phyloP scores from a whole-genome alignment of 2,797 vertebrate genomes.

The Atherinosoma microstoma region DNA sequence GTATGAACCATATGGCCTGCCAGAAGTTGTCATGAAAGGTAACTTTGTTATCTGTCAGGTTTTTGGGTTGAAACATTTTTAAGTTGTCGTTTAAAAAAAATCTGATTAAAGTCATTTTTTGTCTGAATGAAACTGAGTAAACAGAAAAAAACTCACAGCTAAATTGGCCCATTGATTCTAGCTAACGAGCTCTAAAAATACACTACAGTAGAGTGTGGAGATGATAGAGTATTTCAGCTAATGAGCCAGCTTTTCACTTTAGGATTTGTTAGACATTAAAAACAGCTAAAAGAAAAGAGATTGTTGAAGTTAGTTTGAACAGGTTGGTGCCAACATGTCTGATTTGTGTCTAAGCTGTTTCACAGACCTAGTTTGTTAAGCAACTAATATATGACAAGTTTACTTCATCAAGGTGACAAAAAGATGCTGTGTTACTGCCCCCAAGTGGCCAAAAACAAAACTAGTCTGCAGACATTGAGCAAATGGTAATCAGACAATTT shows the following conservation, averaged over 20 bases:
- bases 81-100: neutral
- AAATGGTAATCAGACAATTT: neutral
- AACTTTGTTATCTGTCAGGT: neutral
- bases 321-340: neutral
- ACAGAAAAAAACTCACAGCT: neutral
- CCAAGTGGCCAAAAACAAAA: neutral
- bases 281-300: neutral
- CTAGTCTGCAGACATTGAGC: neutral
- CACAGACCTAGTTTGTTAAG: neutral
- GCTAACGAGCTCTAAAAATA: neutral
- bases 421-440: neutral
- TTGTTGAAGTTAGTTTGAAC: neutral
- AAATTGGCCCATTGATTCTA: neutral
- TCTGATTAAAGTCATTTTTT: neutral
- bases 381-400: neutral
- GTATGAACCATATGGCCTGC: conserved; percentile 88
- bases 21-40: conserved; percentile 90
- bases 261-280: neutral
- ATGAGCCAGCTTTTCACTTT: neutral
- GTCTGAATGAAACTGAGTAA: neutral
- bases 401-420: neutral
- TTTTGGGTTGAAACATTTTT: neutral
- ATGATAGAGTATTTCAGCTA: neutral
- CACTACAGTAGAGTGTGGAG: neutral
- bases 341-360: neutral